Conservation (phyloP, 2,888 invertebrate species). For the Zaprionus bogoriensis region DNA sequence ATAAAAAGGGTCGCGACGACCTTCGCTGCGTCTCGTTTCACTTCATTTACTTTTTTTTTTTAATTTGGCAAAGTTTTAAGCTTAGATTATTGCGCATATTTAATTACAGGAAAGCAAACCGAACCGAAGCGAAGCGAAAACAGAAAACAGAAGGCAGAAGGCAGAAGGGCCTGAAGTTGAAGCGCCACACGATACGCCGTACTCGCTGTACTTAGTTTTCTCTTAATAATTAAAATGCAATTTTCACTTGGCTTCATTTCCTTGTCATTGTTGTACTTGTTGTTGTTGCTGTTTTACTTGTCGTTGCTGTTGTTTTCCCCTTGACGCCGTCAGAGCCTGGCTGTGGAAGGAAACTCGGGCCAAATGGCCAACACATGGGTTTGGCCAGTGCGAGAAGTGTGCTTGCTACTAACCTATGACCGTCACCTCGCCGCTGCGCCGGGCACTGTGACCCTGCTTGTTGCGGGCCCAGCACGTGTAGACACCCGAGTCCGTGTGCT, state of each 20-base stretch:
- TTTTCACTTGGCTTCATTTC: conserved; percentile 66
- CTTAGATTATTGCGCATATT: conserved; percentile 76
- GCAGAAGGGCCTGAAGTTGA: conserved; percentile 37
- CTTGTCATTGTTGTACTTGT: conserved; percentile 5
- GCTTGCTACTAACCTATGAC: conserved; percentile 89
- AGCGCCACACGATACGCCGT: conserved; percentile 50
- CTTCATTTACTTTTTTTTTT: conserved; percentile 32
- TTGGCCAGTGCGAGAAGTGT: conserved; percentile 6
- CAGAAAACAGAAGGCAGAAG: background rate
- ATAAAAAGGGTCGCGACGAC: conserved; percentile 45
- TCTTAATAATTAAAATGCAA: conserved; percentile 77
- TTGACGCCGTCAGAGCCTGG: conserved; percentile 37
- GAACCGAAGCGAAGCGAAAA: conserved; percentile 34
- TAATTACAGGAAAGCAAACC: conserved; percentile 62
- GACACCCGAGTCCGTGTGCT: conserved; percentile 88
- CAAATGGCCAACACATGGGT: conserved; percentile 31
- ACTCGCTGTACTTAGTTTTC: conserved; percentile 63
- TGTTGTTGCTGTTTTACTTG: background rate
- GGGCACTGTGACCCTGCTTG: conserved; percentile 89
- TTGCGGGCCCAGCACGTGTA: conserved; percentile 92
- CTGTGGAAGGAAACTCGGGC: conserved; percentile 54
- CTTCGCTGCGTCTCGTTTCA: conserved; percentile 23
- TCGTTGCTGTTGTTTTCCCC: conserved; percentile 14
- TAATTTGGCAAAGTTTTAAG: conserved; percentile 72
- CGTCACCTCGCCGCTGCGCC: conserved; percentile 89